Evolutionary conservation across 1,140 invertebrate species (phyloP).

Genomic region (Ectropis grisescens): DNA sequence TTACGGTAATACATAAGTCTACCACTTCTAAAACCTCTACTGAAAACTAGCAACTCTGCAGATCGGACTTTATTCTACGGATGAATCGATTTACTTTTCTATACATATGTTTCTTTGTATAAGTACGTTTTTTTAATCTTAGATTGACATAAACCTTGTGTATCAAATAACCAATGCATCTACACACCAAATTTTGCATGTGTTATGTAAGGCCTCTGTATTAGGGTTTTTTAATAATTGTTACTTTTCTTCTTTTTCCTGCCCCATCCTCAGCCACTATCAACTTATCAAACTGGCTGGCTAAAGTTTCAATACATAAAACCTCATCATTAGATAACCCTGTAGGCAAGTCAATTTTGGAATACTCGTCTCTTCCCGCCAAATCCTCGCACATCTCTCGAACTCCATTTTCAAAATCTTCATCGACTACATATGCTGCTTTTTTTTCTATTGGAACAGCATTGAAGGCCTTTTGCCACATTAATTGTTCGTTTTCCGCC

Average conservation of each 20-base stretch:
- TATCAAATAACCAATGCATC: too few species aligned
- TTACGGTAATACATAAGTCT: too few species aligned
- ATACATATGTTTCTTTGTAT: too few species aligned
- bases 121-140: too few species aligned
- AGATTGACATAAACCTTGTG: too few species aligned
- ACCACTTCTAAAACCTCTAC: too few species aligned
- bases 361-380: conserved; percentile 29
- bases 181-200: too few species aligned
- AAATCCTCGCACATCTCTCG: conserved; percentile 50
- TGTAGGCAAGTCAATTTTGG: conserved; percentile 42
- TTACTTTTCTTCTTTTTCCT: conserved; percentile 31
- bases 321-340: conserved; percentile 38
- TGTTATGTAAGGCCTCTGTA: too few species aligned
- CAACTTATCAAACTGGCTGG: conserved; percentile 27
- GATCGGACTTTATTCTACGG: too few species aligned
- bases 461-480: conserved; percentile 48
- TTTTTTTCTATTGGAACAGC: conserved; percentile 20
- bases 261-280: conserved; percentile 31
- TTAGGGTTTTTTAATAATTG: conserved; percentile 43
- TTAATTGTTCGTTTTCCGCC: conserved; percentile 26
- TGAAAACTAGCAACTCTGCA: too few species aligned
- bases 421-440: conserved; percentile 34
- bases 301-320: conserved; percentile 33
- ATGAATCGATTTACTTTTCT: too few species aligned
- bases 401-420: conserved; percentile 39